phyloP scores from a whole-genome alignment of 2,797 vertebrate genomes.

The Thunnus albacares region DNA sequence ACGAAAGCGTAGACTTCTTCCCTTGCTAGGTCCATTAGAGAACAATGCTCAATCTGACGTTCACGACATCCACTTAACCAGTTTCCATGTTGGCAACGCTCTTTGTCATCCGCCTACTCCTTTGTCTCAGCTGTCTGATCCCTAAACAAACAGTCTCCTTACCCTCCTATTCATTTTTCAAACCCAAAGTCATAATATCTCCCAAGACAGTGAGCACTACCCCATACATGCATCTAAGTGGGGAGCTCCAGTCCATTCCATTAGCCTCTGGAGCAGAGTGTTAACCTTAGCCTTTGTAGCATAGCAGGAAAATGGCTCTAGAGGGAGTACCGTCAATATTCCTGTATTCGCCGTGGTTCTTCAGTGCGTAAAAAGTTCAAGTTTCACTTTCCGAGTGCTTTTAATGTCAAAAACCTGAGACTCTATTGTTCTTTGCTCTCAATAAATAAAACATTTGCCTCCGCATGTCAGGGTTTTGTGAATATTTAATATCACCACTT shows the following conservation, averaged over 20 bases:
- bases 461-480: conserved; percentile 69
- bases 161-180: conserved; percentile 77
- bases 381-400: conserved; percentile 70
- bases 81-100: conserved; percentile 42
- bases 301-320: conserved; percentile 67
- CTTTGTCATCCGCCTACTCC: conserved; percentile 64
- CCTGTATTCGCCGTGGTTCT: conserved; percentile 35
- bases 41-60: conserved; percentile 73
- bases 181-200: conserved; percentile 79
- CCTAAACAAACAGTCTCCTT: conserved; percentile 72
- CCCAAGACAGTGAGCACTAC: conserved; percentile 74
- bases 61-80: conserved; percentile 74
- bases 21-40: conserved; percentile 72
- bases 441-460: conserved; percentile 87
- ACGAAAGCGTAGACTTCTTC: conserved; percentile 50
- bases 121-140: conserved; percentile 72
- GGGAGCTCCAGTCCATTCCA: conserved; percentile 72
- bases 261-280: conserved; percentile 76
- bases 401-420: conserved; percentile 70
- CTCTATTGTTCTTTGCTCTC: conserved; percentile 79
- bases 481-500: conserved; percentile 85
- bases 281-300: conserved; percentile 76
- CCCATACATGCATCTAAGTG: conserved; percentile 68
- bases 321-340: conserved; percentile 52
- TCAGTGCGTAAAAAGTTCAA: conserved; percentile 23